Percentiles rank a stretch among this genome's conserved stretches.
These are phyloP conservation scores for Indicator indicator DNA, from an alignment of 2,113 vertebrate genomes.

Conservation along the genomic window DNA sequence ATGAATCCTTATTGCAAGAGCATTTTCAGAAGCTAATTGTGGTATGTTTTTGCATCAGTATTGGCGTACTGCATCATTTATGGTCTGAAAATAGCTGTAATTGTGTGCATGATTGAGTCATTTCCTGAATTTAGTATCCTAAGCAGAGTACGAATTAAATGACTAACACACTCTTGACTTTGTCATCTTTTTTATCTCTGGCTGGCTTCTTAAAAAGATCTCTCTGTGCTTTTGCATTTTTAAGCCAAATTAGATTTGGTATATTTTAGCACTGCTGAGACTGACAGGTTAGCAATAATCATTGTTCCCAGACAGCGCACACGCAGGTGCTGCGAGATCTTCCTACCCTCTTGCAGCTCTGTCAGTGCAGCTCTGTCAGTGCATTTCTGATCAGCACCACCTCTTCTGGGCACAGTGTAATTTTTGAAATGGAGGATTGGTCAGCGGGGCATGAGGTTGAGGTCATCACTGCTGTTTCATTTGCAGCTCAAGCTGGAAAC, in stretches of 20 bases:
- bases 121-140: slow-evolving; percentile 78
- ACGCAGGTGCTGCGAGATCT: background rate
- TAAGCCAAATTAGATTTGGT: slow-evolving; percentile 32
- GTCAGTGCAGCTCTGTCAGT: background rate
- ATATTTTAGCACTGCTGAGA: background rate
- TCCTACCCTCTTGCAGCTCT: background rate
- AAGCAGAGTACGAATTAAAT: slow-evolving; percentile 71
- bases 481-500: background rate
- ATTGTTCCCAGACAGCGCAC: background rate
- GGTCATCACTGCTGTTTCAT: background rate
- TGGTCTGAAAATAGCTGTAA: slow-evolving; percentile 79
- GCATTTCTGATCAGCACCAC: background rate
- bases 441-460: slow-evolving; percentile 23
- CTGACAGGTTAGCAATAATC: slow-evolving; percentile 27
- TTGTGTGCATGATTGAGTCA: slow-evolving; percentile 80
- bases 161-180: slow-evolving; percentile 74
- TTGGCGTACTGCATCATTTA: slow-evolving; percentile 72
- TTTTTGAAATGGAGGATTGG: slow-evolving; percentile 39
- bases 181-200: slow-evolving; percentile 69
- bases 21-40: slow-evolving; percentile 79
- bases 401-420: background rate
- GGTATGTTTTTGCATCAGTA: slow-evolving; percentile 77
- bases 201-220: slow-evolving; percentile 62
- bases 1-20: slow-evolving; percentile 67
- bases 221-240: slow-evolving; percentile 48